These are phyloP conservation scores for Peromyscus nudipes DNA, from an alignment of 2,797 vertebrate genomes.

Conservation along the genomic window DNA sequence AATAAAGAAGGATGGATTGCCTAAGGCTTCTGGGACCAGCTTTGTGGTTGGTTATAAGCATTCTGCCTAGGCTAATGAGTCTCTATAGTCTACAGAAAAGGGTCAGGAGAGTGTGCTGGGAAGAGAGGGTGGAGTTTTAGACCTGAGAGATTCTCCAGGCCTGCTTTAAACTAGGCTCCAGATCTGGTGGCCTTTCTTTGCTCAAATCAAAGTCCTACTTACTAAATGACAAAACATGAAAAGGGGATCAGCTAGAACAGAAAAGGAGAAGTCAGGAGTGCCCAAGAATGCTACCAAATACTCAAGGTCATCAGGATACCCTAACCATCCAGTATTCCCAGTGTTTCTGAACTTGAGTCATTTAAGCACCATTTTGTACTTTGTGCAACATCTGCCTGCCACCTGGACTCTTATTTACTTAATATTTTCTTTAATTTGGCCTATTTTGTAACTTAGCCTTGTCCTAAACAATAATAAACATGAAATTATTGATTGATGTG, in stretches of 20 bases:
- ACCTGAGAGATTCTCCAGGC: neutral
- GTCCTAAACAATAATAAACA: conserved; percentile 77
- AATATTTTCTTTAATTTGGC: conserved; percentile 71
- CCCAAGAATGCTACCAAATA: neutral
- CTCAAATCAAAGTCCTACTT: neutral
- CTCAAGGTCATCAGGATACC: neutral
- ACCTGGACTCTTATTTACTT: conserved; percentile 67
- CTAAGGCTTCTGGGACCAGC: neutral
- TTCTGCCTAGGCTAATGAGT: neutral
- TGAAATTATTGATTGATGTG: conserved; percentile 73
- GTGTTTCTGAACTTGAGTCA: conserved; percentile 5
- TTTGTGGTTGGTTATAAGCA: neutral
- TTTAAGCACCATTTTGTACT: neutral
- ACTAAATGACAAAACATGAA: neutral
- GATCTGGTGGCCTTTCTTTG: neutral
- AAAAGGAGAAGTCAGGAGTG: conserved; percentile 24
- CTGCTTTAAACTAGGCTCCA: neutral
- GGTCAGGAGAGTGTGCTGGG: neutral
- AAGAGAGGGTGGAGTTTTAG: neutral
- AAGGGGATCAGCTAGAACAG: neutral
- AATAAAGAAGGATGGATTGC: no score
- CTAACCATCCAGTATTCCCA: neutral
- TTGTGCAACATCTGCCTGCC: conserved; percentile 69
- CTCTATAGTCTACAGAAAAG: neutral
- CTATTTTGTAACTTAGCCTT: conserved; percentile 69